phyloP scores from a whole-genome alignment of 1,140 invertebrate species.

The Whitmania pigra region DNA sequence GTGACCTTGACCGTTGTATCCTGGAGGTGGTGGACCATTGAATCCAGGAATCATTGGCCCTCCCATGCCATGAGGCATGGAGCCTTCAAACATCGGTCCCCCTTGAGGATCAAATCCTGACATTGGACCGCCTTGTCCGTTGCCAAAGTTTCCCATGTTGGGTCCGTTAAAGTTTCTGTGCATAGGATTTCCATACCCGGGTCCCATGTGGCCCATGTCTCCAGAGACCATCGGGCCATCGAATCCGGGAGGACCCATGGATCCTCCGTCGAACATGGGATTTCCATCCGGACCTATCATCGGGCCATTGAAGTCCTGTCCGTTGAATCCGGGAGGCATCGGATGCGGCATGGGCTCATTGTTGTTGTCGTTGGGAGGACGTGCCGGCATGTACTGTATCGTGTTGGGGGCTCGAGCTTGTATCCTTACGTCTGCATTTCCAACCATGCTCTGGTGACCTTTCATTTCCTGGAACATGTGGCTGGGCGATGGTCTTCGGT shows the following conservation, averaged over 20 bases:
- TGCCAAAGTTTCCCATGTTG: neutral
- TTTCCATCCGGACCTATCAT: constrained; percentile 30
- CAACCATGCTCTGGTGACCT: constrained; percentile 26
- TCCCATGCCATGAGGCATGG: neutral
- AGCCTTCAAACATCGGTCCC: neutral
- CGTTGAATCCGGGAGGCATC: constrained; percentile 25
- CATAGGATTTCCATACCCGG: constrained; percentile 9
- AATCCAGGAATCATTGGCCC: constrained; percentile 10
- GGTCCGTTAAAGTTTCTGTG: constrained; percentile 18
- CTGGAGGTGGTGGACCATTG: constrained; percentile 11
- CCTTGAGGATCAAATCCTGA: constrained; percentile 9
- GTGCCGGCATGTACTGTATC: constrained; percentile 86
- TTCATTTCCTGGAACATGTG: neutral
- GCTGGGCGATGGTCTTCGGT: neutral
- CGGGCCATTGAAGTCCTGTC: constrained; percentile 28
- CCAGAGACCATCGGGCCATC: constrained; percentile 9
- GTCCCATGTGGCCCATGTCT: constrained; percentile 24
- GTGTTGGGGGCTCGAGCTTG: constrained; percentile 92
- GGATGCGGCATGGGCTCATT: constrained; percentile 13
- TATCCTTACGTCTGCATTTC: constrained; percentile 50
- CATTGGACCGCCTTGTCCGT: constrained; percentile 8
- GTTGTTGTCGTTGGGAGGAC: constrained; percentile 3
- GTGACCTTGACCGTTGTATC: constrained; percentile 4
- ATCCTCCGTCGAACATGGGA: constrained; percentile 27
- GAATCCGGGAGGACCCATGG: constrained; percentile 27